Percentiles rank a stretch among this genome's conserved stretches.
phyloP scores from a whole-genome alignment of 2,113 vertebrate species.

The Mus pahari region DNA sequence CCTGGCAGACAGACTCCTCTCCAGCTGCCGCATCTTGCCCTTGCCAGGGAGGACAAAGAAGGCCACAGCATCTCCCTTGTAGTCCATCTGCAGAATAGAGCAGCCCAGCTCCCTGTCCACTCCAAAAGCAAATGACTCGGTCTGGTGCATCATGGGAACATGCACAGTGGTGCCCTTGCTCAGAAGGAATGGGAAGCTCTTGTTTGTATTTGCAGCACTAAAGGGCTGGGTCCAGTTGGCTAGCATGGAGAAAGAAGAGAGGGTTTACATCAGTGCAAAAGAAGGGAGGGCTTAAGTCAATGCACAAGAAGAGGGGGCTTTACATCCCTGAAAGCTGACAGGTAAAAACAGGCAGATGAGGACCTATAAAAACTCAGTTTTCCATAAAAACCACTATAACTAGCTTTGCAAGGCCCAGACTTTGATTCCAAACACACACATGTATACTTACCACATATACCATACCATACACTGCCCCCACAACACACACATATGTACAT shows the following conservation, averaged over 20 bases:
- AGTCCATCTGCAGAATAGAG: constrained; percentile 82
- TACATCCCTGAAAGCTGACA: not conserved
- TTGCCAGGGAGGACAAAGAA: constrained; percentile 88
- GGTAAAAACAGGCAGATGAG: not conserved
- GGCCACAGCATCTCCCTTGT: constrained; percentile 83
- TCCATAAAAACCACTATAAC: not conserved
- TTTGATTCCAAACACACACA: not conserved
- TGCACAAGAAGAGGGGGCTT: not conserved
- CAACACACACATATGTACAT: not conserved
- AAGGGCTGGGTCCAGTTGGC: constrained; percentile 92
- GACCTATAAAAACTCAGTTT: not conserved
- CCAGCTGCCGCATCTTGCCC: constrained; percentile 81
- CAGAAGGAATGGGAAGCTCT: constrained; percentile 88
- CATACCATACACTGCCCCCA: not conserved
- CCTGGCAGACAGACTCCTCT: constrained; percentile 76
- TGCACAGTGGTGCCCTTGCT: constrained; percentile 85
- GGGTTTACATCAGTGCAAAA: not conserved
- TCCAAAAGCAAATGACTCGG: constrained; percentile 85
- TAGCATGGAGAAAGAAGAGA: constrained; percentile 60
- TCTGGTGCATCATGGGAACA: constrained; percentile 93
- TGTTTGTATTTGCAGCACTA: constrained; percentile 79
- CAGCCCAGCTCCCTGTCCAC: constrained; percentile 82
- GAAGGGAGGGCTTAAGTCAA: too few relatives aligned
- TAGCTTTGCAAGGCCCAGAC: not conserved
- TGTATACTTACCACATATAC: not conserved